phyloP scores from a whole-genome alignment of 2,797 vertebrate genomes.

The Enteromius afrohamiltoni region DNA sequence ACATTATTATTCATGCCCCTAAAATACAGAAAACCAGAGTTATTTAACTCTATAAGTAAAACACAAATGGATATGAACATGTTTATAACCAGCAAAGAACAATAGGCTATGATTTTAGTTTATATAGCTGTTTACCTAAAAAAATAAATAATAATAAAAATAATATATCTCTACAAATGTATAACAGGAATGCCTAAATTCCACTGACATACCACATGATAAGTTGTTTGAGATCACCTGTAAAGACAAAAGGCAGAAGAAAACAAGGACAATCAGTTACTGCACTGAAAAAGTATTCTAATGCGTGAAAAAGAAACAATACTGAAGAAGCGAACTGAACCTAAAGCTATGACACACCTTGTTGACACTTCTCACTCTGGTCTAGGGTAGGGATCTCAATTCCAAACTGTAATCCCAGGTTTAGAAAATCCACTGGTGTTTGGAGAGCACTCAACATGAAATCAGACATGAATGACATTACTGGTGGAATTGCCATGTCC shows the following conservation, averaged over 20 bases:
- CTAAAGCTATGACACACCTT: constrained; percentile 68
- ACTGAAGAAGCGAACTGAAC: neutral
- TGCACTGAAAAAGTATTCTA: neutral
- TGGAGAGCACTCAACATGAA: constrained; percentile 65
- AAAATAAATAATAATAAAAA: neutral
- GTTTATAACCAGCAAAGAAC: neutral
- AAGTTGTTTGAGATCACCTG: constrained; percentile 83
- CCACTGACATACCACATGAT: constrained; percentile 78
- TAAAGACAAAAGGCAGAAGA: constrained; percentile 47
- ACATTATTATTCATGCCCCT: constrained; percentile 81
- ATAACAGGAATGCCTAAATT: neutral
- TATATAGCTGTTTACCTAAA: neutral
- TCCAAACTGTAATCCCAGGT: constrained; percentile 75
- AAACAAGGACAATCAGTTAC: constrained; percentile 3
- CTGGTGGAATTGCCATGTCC: constrained; percentile 61
- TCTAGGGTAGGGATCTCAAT: constrained; percentile 71
- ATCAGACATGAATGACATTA: constrained; percentile 62
- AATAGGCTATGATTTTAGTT: neutral
- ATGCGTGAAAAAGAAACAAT: neutral
- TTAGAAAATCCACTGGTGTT: constrained; percentile 70
- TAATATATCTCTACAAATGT: neutral
- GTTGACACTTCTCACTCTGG: constrained; percentile 68
- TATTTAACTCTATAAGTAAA: neutral
- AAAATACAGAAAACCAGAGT: constrained; percentile 50
- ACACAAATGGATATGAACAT: neutral